Evolutionary conservation across 1,140 invertebrate species (phyloP).

Genomic region (Stegodyphus dumicola): DNA sequence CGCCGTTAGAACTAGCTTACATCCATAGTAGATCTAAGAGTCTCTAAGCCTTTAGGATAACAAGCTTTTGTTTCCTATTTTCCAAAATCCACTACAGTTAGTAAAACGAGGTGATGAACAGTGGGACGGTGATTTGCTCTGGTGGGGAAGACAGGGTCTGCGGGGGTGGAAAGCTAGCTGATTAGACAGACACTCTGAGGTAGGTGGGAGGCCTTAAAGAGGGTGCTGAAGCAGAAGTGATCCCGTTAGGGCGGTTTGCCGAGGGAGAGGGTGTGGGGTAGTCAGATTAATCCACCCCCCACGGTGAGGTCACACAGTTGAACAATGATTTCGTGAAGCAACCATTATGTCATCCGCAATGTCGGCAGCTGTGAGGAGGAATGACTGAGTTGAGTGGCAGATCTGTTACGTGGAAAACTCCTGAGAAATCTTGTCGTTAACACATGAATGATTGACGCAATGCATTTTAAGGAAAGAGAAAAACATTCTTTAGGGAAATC

Average conservation of each 20-base stretch:
- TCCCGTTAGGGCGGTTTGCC: constrained; percentile 44
- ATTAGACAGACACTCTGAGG: constrained; percentile 3
- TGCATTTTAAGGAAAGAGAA: too few species aligned
- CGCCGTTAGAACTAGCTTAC: too few species aligned
- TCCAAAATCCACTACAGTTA: constrained; percentile 35
- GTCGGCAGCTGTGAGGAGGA: constrained; percentile 45
- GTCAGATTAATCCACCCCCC: constrained; percentile 46
- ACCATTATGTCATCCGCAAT: constrained; percentile 44
- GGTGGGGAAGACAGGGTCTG: too few species aligned
- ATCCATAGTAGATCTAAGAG: too few species aligned
- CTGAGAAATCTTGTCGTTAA: too few species aligned
- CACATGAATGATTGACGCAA: too few species aligned
- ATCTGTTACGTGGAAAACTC: neutral
- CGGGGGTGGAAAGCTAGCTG: neutral
- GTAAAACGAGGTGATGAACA: constrained; percentile 29
- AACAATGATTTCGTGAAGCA: constrained; percentile 47
- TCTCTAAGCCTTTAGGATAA: too few species aligned
- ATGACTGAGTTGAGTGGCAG: neutral
- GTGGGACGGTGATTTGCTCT: too few species aligned
- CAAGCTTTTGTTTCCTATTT: too few species aligned
- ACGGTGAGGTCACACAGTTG: constrained; percentile 47
- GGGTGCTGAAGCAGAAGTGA: constrained; percentile 51
- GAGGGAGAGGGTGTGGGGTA: neutral
- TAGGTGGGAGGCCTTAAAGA: constrained; percentile 12
- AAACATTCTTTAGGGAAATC: too few species aligned